Evolutionary conservation across 2,797 vertebrate species (phyloP).

Genomic region (Epinephelus awoara): DNA sequence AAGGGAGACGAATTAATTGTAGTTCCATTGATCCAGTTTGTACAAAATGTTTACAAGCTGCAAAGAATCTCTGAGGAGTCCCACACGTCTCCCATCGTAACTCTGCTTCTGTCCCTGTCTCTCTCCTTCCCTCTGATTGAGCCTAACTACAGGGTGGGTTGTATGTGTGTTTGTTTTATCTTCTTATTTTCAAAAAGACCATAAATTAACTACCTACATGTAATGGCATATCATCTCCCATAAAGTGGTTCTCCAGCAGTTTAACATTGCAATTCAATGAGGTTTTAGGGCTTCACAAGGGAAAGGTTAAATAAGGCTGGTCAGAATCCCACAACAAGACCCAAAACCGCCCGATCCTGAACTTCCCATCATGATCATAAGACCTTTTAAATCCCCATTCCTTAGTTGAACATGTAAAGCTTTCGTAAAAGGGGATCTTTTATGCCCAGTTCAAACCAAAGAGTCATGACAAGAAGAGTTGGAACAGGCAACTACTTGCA

Average conservation of each 20-base stretch:
- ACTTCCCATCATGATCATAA: too few relatives aligned
- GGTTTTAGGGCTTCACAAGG: not conserved
- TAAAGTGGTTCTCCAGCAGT: not conserved
- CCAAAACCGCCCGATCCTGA: too few relatives aligned
- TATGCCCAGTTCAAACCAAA: too few relatives aligned
- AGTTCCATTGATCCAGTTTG: conserved; percentile 26
- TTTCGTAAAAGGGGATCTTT: too few relatives aligned
- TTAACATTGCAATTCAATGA: not conserved
- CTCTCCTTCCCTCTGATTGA: not conserved
- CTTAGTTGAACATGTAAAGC: too few relatives aligned
- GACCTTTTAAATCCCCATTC: too few relatives aligned
- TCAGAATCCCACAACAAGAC: too few relatives aligned
- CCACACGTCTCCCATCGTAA: not conserved
- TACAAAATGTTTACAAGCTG: conserved; percentile 48
- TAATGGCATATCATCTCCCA: not conserved
- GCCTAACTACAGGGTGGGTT: not conserved
- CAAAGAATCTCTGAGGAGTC: conserved; percentile 10
- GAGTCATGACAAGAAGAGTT: too few relatives aligned
- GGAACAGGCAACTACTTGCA: too few relatives aligned
- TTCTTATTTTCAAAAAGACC: not conserved
- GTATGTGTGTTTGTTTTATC: not conserved
- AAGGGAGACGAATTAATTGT: not conserved
- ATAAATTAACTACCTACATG: not conserved
- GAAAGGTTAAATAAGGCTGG: too few relatives aligned
- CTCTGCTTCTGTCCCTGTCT: not conserved